Conservation (phyloP, 53 echinoderm and acorn worm genomes). For the Echinometra lucunter region DNA sequence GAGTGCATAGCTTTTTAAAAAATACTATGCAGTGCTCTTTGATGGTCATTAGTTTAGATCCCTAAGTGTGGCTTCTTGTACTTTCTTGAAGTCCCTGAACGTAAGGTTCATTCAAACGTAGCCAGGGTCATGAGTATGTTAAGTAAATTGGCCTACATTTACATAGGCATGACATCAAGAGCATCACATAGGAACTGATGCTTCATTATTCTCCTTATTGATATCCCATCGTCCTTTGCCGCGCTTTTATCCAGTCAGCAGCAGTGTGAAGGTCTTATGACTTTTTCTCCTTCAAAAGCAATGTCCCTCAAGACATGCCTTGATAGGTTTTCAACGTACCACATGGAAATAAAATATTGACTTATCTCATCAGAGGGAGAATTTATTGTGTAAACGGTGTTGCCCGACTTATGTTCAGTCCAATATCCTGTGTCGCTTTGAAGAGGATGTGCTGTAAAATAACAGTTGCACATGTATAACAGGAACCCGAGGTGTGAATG, state of each 20-base stretch:
- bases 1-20: background rate
- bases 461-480: constrained; percentile 64
- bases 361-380: constrained; percentile 63
- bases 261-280: constrained; percentile 3
- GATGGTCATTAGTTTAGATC: background rate
- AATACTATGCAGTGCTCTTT: background rate
- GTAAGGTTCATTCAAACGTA: background rate
- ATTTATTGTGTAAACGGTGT: constrained; percentile 70
- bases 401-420: constrained; percentile 57
- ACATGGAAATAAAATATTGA: constrained; percentile 71
- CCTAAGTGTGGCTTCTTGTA: constrained; percentile 19
- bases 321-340: constrained; percentile 64
- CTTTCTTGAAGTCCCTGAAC: constrained; percentile 32
- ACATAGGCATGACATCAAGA: constrained; percentile 3
- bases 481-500: constrained; percentile 44
- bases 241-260: constrained; percentile 29
- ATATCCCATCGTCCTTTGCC: constrained; percentile 28
- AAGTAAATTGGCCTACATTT: constrained; percentile 54
- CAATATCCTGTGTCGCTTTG: constrained; percentile 58
- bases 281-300: background rate
- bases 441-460: constrained; percentile 51
- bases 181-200: constrained; percentile 28
- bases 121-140: constrained; percentile 4
- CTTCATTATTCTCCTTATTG: background rate
- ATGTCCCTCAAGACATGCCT: background rate